These are phyloP conservation scores for Euglossa dilemma DNA, from an alignment of 1,140 invertebrate genomes.

Conservation along the genomic window DNA sequence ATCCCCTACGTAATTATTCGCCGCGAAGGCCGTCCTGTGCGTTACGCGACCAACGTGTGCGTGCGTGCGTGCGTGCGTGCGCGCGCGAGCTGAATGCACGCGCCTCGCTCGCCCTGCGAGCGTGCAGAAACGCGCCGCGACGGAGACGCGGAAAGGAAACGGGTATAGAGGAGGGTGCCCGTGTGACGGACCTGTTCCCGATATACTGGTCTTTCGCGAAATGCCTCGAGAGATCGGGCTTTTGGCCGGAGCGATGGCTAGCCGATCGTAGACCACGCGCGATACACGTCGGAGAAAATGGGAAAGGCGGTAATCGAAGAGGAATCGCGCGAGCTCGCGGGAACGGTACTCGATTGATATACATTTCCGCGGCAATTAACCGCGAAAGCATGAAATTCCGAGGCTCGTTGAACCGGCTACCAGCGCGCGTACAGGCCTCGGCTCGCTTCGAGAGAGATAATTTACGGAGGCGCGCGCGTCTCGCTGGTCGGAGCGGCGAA, in stretches of 20 bases:
- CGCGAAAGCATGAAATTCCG: slow-evolving; percentile 3
- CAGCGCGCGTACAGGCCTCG: neutral
- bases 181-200: slow-evolving; percentile 70
- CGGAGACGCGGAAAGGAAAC: neutral
- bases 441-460: neutral
- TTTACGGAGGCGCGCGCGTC: neutral
- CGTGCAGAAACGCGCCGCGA: slow-evolving; percentile 25
- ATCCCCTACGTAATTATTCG: slow-evolving; percentile 77
- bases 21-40: slow-evolving; percentile 75
- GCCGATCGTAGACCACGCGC: too few relatives aligned
- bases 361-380: slow-evolving; percentile 28
- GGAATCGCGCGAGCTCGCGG: neutral
- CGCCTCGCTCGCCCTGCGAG: slow-evolving; percentile 32
- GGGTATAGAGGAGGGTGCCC: slow-evolving; percentile 10
- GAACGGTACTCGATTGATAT: slow-evolving; percentile 20
- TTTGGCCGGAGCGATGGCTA: too few relatives aligned
- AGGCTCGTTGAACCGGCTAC: neutral
- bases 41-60: slow-evolving; percentile 66
- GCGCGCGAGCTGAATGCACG: slow-evolving; percentile 38
- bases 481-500: neutral
- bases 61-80: slow-evolving; percentile 24
- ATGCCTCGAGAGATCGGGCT: slow-evolving; percentile 67
- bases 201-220: slow-evolving; percentile 74
- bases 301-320: too few relatives aligned
- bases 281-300: too few relatives aligned